Conservation (phyloP, 2,888 invertebrate species). For the Pelosia muscerda region DNA sequence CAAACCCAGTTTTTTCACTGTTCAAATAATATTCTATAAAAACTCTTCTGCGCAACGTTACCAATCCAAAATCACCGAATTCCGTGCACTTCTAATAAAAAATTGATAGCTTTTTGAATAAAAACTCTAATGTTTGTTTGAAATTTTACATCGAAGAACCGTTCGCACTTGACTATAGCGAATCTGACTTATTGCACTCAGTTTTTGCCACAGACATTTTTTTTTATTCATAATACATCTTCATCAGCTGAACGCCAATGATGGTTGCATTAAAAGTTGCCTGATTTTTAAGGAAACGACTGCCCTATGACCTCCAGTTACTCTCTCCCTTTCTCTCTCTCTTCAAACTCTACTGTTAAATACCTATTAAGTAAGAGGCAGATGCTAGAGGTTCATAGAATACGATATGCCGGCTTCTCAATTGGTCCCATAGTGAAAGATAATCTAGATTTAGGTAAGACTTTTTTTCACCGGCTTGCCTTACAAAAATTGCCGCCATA, state of each 20-base stretch:
- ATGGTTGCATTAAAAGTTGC: not conserved
- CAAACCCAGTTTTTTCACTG: conserved; percentile 7
- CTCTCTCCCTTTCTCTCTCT: too few relatives aligned
- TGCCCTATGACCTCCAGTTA: not conserved
- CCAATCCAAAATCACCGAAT: conserved; percentile 15
- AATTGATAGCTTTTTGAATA: conserved; percentile 28
- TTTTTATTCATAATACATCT: not conserved
- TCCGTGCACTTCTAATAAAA: conserved; percentile 31
- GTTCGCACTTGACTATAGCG: conserved; percentile 20
- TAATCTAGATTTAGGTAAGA: too few relatives aligned
- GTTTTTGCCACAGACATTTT: conserved; percentile 7
- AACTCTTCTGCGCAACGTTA: not conserved
- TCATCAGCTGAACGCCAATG: not conserved
- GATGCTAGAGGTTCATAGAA: too few relatives aligned
- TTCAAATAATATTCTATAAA: conserved; percentile 16
- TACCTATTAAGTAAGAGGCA: too few relatives aligned
- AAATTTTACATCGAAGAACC: conserved; percentile 26
- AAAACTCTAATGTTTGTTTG: conserved; percentile 28
- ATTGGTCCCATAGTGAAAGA: too few relatives aligned
- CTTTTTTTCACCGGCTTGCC: too few relatives aligned
- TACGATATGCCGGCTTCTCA: too few relatives aligned
- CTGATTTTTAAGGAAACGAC: not conserved
- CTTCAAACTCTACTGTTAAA: too few relatives aligned
- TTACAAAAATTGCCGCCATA: too few relatives aligned
- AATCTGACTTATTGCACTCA: conserved; percentile 8